phyloP scores from a whole-genome alignment of 2,113 vertebrate species.

The Geothlypis trichas region DNA sequence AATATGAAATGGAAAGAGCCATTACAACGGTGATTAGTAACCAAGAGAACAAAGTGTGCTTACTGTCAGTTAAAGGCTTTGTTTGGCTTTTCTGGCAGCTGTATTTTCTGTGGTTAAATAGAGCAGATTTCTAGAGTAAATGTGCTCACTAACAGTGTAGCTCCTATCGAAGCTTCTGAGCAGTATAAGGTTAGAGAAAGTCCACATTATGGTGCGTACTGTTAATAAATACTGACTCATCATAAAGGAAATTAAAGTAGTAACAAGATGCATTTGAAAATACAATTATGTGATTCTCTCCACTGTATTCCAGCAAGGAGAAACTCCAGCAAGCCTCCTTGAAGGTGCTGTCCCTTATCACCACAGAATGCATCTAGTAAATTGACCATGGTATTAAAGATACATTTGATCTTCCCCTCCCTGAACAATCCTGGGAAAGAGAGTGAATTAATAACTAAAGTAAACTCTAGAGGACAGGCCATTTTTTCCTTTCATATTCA shows the following conservation, averaged over 20 bases:
- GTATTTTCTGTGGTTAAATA: neutral
- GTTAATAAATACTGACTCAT: neutral
- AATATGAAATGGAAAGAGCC: neutral
- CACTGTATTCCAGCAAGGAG: neutral
- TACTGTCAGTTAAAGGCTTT: neutral
- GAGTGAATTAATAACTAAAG: neutral
- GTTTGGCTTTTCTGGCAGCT: neutral
- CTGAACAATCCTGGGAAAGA: neutral
- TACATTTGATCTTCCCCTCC: neutral
- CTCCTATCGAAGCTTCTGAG: neutral
- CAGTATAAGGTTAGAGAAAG: neutral
- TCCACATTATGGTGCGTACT: neutral
- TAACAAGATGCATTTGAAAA: neutral
- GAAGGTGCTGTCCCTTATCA: neutral
- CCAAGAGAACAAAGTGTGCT: neutral
- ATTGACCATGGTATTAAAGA: neutral
- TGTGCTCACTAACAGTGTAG: neutral
- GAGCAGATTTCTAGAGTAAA: neutral
- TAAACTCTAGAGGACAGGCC: neutral
- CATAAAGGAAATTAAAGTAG: neutral
- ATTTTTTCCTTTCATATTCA: neutral
- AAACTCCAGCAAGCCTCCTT: neutral
- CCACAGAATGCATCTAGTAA: neutral
- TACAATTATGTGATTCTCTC: neutral
- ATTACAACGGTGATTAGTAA: neutral